A percentile compares a stretch with the other conserved stretches of the same genome.
phyloP scores from a whole-genome alignment of 2,113 vertebrate species.

The Cygnus buccinator region DNA sequence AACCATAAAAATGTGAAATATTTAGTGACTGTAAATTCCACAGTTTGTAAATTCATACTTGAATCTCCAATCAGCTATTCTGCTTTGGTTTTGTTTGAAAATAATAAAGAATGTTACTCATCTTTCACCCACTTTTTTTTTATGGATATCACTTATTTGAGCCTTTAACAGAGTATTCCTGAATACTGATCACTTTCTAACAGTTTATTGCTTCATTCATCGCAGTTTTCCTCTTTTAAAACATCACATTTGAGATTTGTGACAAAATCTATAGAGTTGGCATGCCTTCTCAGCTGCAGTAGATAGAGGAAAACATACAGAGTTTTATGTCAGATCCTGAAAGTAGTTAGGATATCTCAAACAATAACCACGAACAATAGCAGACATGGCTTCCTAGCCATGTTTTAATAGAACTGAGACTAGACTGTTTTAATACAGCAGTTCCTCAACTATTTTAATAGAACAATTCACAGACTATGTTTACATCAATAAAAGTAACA shows the following conservation, averaged over 20 bases:
- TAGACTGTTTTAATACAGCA: neutral
- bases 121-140: neutral
- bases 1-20: conserved; percentile 66
- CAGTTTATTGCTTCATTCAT: neutral
- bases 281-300: neutral
- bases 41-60: conserved; percentile 54
- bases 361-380: neutral
- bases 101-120: conserved; percentile 22
- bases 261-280: neutral
- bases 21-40: conserved; percentile 57
- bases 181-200: neutral
- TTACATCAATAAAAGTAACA: neutral
- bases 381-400: neutral
- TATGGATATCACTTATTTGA: neutral
- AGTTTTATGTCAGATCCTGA: neutral
- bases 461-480: neutral
- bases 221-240: neutral
- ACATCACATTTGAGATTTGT: neutral
- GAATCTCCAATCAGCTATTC: conserved; percentile 50
- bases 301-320: neutral
- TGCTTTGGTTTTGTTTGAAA: conserved; percentile 31
- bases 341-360: neutral
- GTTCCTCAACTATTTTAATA: neutral
- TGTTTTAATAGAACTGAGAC: too few species aligned
- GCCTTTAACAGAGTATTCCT: neutral